These are phyloP conservation scores for Vandiemenella viatica DNA, from an alignment of 2,888 invertebrate genomes.

Conservation along the genomic window DNA sequence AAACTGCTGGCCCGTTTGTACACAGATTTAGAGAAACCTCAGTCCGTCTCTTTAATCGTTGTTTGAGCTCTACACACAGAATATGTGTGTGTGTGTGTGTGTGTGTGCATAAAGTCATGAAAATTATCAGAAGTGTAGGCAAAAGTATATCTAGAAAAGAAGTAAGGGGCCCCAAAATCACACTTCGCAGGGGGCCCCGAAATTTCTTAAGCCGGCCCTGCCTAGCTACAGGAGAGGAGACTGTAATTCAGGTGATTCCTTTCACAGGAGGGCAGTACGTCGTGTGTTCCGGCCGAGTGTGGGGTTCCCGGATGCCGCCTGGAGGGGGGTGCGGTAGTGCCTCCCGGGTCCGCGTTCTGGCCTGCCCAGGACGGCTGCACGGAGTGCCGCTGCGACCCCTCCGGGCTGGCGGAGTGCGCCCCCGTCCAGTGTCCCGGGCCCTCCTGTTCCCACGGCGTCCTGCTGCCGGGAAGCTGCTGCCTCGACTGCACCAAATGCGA, in stretches of 20 bases:
- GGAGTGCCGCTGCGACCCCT: constrained; percentile 5
- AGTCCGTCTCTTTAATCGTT: too few relatives aligned
- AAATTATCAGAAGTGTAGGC: too few relatives aligned
- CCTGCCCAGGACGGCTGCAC: constrained; percentile 11
- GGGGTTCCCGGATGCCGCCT: constrained; percentile 3
- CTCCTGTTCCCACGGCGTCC: constrained; percentile 10
- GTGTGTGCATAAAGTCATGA: too few relatives aligned
- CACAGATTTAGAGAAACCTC: too few relatives aligned
- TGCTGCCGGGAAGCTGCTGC: constrained; percentile 12
- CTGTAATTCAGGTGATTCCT: not conserved
- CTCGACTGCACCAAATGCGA: constrained; percentile 12
- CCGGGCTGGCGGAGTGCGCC: not conserved
- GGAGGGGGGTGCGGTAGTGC: not conserved
- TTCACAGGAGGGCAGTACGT: constrained; percentile 2
- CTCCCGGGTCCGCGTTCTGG: constrained; percentile 8
- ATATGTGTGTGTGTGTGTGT: too few relatives aligned
- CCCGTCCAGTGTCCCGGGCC: not conserved
- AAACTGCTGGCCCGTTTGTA: too few relatives aligned
- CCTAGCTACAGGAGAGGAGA: not conserved
- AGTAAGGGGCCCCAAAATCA: too few relatives aligned
- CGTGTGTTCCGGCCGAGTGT: constrained; percentile 2
- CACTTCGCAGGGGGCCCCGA: too few relatives aligned
- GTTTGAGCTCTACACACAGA: too few relatives aligned
- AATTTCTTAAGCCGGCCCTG: too few relatives aligned
- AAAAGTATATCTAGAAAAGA: too few relatives aligned